A percentile compares a stretch with the other conserved stretches of the same genome.
These are phyloP conservation scores for Panthera leo DNA, from an alignment of 2,113 vertebrate genomes.

Conservation along the genomic window DNA sequence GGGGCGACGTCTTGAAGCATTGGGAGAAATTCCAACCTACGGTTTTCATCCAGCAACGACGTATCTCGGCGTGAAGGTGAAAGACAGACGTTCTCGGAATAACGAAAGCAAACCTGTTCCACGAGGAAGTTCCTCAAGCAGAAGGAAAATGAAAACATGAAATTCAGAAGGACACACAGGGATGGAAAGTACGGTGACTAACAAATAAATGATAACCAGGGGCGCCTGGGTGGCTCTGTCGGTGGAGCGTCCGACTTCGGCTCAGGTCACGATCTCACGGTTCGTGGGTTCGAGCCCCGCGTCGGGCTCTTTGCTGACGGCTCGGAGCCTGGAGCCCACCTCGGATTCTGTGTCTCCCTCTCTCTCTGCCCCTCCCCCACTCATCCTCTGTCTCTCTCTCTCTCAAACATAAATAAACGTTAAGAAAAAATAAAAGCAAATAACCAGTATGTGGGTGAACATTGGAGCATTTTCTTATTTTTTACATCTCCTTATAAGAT, in stretches of 20 bases:
- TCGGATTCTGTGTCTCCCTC: too few species aligned
- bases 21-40: background rate
- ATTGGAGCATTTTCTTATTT: background rate
- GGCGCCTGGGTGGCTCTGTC: too few species aligned
- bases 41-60: background rate
- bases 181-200: background rate
- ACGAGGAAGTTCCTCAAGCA: background rate
- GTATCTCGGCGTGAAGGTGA: background rate
- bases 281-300: too few species aligned
- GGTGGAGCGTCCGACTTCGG: too few species aligned
- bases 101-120: background rate
- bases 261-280: too few species aligned
- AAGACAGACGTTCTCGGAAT: background rate
- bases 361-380: too few species aligned
- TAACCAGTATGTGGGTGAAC: background rate
- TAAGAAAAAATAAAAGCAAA: background rate
- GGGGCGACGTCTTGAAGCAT: rapidly evolving
- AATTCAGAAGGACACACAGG: rapidly evolving
- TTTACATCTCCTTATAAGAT: background rate
- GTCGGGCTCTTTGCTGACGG: too few species aligned
- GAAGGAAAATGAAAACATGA: too few species aligned
- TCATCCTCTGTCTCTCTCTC: too few species aligned
- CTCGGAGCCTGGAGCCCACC: too few species aligned
- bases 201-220: too few species aligned
- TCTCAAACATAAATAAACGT: too few species aligned